Base-by-base conservation (phyloP, 2,888 invertebrate species). In the Exephanes ischioxanthus region DNA sequence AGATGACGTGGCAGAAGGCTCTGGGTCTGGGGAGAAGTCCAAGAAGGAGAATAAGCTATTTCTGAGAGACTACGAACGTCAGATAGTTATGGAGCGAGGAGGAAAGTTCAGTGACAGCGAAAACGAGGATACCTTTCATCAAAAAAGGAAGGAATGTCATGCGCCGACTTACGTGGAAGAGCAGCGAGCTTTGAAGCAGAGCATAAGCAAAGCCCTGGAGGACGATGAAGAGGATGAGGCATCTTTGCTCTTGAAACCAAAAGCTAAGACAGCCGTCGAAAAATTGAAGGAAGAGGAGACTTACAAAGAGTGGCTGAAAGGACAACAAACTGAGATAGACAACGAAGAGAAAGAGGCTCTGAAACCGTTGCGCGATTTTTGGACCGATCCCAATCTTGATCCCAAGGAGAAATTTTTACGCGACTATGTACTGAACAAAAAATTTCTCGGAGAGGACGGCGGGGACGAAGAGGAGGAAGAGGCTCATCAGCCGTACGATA, bases 381-480 rank as follows among this genome's bases (percentile, higher is more conserved):
- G 99, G 99, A 96, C 95, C 16, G 96, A 97, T 94, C 97, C 97
- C 19, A 96, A 97, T 87, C 94, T 99, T 30, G 97, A 97, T 89
- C 96, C 97, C 77, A 97, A 96, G 48, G 99, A 99, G 92, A 97
- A 97, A 79, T 99, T 98, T 94, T 95, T 99, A 1, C 95, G 98
- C 78, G 99, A 99, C 94, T 99, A 98, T 93, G 96, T 99, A 88
- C 94, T 99, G 53, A 97, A 99, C 92, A 97, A 98, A 93, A 96
- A 96, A 94, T 96, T 95, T 89, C 89, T 94, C 26, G 92, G 91
- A 4, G 89, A 89, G 45, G 87, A 91, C 30, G 87, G 89, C 51
- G 14, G 41, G 0, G 85, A 82, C 26, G 72, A 55, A 14, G 45
- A 48, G 16, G 45, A 48, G 45, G 45, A 48, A 2, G 45, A 82